These are phyloP conservation scores for Rhopalosiphum nymphaeae DNA, from an alignment of 2,888 invertebrate genomes.

Conservation along the genomic window DNA sequence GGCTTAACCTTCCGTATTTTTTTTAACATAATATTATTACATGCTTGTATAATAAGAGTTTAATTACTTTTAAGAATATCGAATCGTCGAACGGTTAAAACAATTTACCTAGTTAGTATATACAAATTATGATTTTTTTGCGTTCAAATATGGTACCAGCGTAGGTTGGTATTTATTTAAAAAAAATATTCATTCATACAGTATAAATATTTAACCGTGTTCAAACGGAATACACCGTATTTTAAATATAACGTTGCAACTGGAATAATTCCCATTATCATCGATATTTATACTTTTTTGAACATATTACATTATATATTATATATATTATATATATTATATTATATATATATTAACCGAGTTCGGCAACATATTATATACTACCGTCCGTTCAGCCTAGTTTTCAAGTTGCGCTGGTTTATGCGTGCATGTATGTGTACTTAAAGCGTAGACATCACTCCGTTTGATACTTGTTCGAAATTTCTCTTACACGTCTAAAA, in stretches of 20 bases:
- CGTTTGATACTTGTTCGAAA: slow-evolving; percentile 12
- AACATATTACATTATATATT: too few relatives aligned
- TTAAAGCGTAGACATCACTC: background rate
- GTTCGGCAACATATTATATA: background rate
- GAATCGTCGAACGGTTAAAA: background rate
- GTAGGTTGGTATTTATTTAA: background rate
- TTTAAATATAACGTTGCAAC: background rate
- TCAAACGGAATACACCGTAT: background rate
- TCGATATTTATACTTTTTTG: background rate
- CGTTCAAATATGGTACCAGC: background rate
- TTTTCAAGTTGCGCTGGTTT: too few relatives aligned
- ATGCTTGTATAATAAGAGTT: background rate
- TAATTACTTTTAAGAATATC: background rate
- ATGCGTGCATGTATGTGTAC: background rate
- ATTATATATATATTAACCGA: too few relatives aligned
- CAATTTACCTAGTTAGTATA: background rate
- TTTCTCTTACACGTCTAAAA: background rate
- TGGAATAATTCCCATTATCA: background rate
- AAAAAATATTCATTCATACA: background rate
- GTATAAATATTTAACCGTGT: background rate
- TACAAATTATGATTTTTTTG: background rate
- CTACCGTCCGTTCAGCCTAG: background rate
- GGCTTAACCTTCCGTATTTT: background rate
- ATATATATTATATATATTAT: too few relatives aligned
- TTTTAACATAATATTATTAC: background rate